These are phyloP conservation scores for Pipra filicauda DNA, from an alignment of 2,113 vertebrate genomes.

Conservation along the genomic window DNA sequence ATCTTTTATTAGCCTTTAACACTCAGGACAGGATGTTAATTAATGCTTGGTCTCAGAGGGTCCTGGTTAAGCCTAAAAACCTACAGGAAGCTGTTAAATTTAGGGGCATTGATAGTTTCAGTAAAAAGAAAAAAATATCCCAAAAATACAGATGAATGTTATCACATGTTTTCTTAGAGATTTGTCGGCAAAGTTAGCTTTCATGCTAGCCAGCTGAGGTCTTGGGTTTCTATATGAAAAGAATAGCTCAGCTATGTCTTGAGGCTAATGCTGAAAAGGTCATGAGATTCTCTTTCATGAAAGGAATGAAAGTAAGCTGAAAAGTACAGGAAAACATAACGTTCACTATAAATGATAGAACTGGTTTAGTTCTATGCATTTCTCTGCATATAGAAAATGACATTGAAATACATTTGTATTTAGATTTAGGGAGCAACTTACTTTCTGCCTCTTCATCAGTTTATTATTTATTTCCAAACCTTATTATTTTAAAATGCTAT, in stretches of 20 bases:
- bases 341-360: constrained; percentile 34
- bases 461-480: constrained; percentile 63
- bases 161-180: constrained; percentile 58
- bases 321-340: constrained; percentile 52
- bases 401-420: constrained; percentile 58
- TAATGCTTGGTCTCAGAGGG: constrained; percentile 23
- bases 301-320: constrained; percentile 59
- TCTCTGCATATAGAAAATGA: constrained; percentile 50
- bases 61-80: constrained; percentile 14
- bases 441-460: constrained; percentile 26
- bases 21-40: constrained; percentile 49
- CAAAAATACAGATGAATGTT: constrained; percentile 34
- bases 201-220: constrained; percentile 62
- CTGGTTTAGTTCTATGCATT: constrained; percentile 39
- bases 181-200: constrained; percentile 55
- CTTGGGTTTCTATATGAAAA: constrained; percentile 63
- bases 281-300: constrained; percentile 63
- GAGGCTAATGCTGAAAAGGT: constrained; percentile 67
- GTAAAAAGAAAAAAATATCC: constrained; percentile 12
- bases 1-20: constrained; percentile 38
- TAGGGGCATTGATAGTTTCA: constrained; percentile 26
- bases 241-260: constrained; percentile 63
- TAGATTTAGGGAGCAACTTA: constrained; percentile 45
- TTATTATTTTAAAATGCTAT: constrained; percentile 65
- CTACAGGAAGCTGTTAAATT: constrained; percentile 27